phyloP scores from a whole-genome alignment of 2,888 invertebrate species.

The Melolontha melolontha region DNA sequence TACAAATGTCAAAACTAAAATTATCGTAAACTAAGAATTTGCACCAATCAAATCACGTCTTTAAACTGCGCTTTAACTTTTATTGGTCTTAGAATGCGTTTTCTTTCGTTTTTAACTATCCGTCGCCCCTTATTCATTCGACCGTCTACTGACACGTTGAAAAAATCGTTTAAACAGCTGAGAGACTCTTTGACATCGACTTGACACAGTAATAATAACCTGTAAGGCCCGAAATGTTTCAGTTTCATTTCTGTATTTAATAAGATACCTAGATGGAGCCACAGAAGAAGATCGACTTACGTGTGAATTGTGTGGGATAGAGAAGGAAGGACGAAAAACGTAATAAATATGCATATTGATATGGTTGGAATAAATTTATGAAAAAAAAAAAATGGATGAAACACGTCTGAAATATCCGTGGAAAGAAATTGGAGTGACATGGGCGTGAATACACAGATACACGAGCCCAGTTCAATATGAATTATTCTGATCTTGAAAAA shows the following conservation, averaged over 20 bases:
- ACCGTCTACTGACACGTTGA: not conserved
- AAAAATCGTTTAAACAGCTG: constrained; percentile 32
- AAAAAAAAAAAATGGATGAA: constrained; percentile 31
- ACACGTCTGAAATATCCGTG: constrained; percentile 31
- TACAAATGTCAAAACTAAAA: no score
- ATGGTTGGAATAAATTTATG: constrained; percentile 26
- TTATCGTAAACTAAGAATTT: no score
- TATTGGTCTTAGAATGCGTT: no score
- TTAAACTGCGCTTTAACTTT: no score
- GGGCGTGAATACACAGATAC: not conserved
- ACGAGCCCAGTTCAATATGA: no score
- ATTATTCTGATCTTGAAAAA: no score
- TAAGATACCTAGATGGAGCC: constrained; percentile 14
- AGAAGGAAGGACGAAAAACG: no score
- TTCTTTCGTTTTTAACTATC: no score
- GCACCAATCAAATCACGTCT: no score
- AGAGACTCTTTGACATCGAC: constrained; percentile 35
- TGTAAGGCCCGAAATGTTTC: constrained; percentile 31
- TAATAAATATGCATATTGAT: constrained; percentile 23
- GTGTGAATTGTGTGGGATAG: no score
- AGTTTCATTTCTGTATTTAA: constrained; percentile 38
- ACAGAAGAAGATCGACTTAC: no score
- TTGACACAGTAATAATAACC: constrained; percentile 36
- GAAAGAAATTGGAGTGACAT: constrained; percentile 31
- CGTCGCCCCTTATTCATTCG: no score